Conservation (phyloP, 2,888 invertebrate species). For the Oegoconia quadripuncta region DNA sequence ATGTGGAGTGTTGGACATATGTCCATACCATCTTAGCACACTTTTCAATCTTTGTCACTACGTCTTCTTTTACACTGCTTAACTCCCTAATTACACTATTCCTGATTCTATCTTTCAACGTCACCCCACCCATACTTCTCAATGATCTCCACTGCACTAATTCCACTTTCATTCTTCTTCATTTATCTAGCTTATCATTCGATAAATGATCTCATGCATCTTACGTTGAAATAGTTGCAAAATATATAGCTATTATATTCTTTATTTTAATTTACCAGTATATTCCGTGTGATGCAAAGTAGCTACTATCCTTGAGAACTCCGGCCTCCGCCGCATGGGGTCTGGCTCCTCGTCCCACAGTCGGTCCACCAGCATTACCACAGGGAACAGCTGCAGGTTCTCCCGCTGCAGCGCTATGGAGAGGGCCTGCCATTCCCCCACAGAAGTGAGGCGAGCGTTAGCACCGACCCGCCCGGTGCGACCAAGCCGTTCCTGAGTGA, state of each 20-base stretch:
- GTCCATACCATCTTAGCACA: too few species aligned
- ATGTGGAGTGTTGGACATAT: too few species aligned
- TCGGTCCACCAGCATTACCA: slow-evolving; percentile 86
- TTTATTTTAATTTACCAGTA: slow-evolving; percentile 63
- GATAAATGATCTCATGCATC: too few species aligned
- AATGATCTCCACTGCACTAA: too few species aligned
- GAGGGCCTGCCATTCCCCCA: slow-evolving; percentile 83
- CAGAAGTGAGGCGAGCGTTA: slow-evolving; percentile 86
- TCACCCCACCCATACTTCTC: too few species aligned
- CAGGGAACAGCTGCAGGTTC: slow-evolving; percentile 74
- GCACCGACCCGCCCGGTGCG: slow-evolving; percentile 83
- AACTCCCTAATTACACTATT: too few species aligned
- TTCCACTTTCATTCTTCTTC: too few species aligned
- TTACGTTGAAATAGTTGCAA: too few species aligned
- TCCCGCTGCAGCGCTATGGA: slow-evolving; percentile 73
- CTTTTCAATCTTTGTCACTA: too few species aligned
- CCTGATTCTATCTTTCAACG: too few species aligned
- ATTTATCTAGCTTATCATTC: too few species aligned
- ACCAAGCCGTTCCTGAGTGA: slow-evolving; percentile 45
- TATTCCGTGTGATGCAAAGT: slow-evolving; percentile 80
- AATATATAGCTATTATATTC: background rate
- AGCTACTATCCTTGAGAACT: slow-evolving; percentile 80
- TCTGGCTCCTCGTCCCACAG: slow-evolving; percentile 83
- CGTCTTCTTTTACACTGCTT: too few species aligned
- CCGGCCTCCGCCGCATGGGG: slow-evolving; percentile 66